phyloP scores from a whole-genome alignment of 1,140 invertebrate genomes.

The Aphis gossypii region DNA sequence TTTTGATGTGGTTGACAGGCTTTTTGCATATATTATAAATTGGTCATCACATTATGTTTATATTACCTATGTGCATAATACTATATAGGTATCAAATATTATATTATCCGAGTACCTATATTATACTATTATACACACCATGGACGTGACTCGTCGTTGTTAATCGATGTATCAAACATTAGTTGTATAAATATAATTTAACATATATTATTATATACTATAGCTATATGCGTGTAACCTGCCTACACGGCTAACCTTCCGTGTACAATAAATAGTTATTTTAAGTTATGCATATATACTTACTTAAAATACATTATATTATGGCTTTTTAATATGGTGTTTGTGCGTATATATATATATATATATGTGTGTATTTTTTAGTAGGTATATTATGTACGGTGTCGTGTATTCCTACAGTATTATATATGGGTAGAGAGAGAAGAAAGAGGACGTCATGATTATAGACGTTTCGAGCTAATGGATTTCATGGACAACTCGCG shows the following conservation, averaged over 20 bases:
- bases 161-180: slow-evolving; percentile 39
- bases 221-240: too few relatives aligned
- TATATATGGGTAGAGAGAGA: background rate
- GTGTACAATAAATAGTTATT: background rate
- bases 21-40: slow-evolving; percentile 47
- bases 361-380: background rate
- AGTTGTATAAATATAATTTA: background rate
- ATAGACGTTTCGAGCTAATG: slow-evolving; percentile 31
- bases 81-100: background rate
- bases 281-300: background rate
- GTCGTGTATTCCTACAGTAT: background rate
- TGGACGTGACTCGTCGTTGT: background rate
- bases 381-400: background rate
- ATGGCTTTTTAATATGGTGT: background rate
- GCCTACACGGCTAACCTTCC: background rate
- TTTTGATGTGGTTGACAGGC: slow-evolving; percentile 30
- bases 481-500: background rate
- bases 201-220: background rate
- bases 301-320: slow-evolving; percentile 8
- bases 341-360: background rate
- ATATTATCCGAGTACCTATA: background rate
- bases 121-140: slow-evolving; percentile 4
- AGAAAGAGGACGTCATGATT: slow-evolving; percentile 32
- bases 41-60: background rate
- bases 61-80: background rate